Percentiles rank a stretch among this genome's conserved stretches.
phyloP scores from a whole-genome alignment of 2,113 vertebrate species.

The Gulo gulo region DNA sequence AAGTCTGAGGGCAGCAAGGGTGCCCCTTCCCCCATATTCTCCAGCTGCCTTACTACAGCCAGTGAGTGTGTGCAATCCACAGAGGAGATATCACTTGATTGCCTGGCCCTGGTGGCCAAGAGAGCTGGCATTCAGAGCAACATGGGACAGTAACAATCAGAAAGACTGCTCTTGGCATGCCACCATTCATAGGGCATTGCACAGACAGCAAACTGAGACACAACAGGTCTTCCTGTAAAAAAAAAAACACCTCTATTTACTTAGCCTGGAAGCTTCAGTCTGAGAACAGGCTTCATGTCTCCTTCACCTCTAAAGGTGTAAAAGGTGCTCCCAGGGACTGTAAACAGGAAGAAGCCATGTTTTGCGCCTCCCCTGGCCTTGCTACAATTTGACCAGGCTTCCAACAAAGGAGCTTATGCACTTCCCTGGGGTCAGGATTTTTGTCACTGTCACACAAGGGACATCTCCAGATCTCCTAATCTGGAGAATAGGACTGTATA shows the following conservation, averaged over 20 bases:
- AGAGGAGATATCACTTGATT: background rate
- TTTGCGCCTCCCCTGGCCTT: background rate
- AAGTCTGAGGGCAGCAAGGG: background rate
- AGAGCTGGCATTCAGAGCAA: background rate
- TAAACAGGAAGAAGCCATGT: background rate
- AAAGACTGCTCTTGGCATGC: background rate
- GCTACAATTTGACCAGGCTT: background rate
- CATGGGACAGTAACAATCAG: background rate
- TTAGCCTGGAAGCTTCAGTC: background rate
- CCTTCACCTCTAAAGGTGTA: background rate
- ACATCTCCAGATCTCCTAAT: background rate
- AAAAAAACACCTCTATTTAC: background rate
- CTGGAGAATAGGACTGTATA: background rate
- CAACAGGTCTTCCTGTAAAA: background rate
- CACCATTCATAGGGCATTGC: background rate
- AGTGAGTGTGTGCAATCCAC: background rate
- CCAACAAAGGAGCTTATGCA: background rate
- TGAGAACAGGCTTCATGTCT: background rate
- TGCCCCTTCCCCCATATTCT: background rate
- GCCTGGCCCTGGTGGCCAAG: background rate
- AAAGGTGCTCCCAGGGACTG: background rate
- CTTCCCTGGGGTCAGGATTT: background rate
- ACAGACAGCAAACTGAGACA: background rate
- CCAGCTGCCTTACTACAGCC: background rate
- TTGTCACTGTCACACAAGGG: background rate